These are phyloP conservation scores for Brachionus angularis DNA, from an alignment of 1,140 invertebrate genomes.

Conservation along the genomic window DNA sequence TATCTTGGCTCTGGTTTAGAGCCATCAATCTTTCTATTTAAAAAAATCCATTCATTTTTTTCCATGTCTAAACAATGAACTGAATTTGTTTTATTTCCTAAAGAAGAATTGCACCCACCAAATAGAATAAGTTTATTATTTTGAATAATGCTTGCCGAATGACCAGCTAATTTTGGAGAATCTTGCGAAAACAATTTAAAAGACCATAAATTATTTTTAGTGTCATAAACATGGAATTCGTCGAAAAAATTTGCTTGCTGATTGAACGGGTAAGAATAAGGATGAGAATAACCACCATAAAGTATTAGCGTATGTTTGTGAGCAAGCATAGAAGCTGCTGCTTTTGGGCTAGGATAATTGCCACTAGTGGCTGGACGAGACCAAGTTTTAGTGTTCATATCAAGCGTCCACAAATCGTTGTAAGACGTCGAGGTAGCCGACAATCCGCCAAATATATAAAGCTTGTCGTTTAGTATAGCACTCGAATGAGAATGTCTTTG, in stretches of 20 bases:
- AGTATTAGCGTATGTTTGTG: constrained; percentile 78
- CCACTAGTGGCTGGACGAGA: constrained; percentile 57
- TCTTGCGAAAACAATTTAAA: constrained; percentile 64
- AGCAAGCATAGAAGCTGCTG: constrained; percentile 80
- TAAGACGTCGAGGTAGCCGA: constrained; percentile 89
- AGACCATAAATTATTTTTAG: constrained; percentile 76
- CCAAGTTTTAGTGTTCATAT: constrained; percentile 79
- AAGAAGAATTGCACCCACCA: constrained; percentile 61
- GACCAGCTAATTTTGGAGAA: constrained; percentile 73
- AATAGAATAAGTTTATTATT: constrained; percentile 83
- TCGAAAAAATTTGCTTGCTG: constrained; percentile 72
- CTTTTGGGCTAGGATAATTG: constrained; percentile 86
- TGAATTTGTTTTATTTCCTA: constrained; percentile 49
- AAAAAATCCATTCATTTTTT: constrained; percentile 46
- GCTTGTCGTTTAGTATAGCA: constrained; percentile 52
- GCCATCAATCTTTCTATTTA: constrained; percentile 66
- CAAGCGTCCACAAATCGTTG: constrained; percentile 91
- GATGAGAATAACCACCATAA: constrained; percentile 92
- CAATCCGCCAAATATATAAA: constrained; percentile 94
- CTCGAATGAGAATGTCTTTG: constrained; percentile 35
- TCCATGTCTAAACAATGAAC: constrained; percentile 16
- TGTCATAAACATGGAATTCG: constrained; percentile 84
- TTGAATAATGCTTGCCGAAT: constrained; percentile 79
- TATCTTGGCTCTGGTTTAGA: constrained; percentile 74
- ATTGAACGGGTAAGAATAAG: constrained; percentile 80